Evolutionary conservation across 2,113 vertebrate genomes (phyloP).

Genomic region (Ophiodon elongatus): DNA sequence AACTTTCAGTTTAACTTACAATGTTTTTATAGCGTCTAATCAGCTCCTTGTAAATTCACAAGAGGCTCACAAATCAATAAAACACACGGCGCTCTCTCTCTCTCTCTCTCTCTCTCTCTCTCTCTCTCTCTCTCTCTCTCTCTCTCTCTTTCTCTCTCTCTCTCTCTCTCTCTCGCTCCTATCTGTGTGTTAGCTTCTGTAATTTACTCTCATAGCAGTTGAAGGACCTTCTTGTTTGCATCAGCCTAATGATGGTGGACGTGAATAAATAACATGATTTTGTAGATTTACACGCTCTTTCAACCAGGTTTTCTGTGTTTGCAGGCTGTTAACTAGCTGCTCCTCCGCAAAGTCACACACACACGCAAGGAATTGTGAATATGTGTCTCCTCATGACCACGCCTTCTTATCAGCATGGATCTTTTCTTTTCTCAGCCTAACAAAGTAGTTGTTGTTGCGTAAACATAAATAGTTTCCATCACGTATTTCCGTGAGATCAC

Average conservation of each 20-base stretch:
- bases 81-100: not conserved
- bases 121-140: not conserved
- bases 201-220: conserved; percentile 5
- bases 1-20: conserved; percentile 42
- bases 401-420: too few species aligned
- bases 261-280: conserved; percentile 24
- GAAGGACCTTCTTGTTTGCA: conserved; percentile 4
- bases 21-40: conserved; percentile 42
- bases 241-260: not conserved
- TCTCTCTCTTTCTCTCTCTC: not conserved
- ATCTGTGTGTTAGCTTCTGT: not conserved
- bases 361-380: not conserved
- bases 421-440: too few species aligned
- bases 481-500: too few species aligned
- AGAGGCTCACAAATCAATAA: conserved; percentile 43
- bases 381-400: too few species aligned
- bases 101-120: not conserved
- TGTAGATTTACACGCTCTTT: not conserved
- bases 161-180: not conserved
- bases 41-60: conserved; percentile 27
- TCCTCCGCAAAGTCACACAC: not conserved
- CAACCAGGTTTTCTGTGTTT: not conserved
- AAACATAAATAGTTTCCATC: too few species aligned
- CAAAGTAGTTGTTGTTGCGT: too few species aligned
- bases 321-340: not conserved